Evolutionary conservation across 2,888 invertebrate genomes (phyloP).

Genomic region (Bedellia somnulentella): DNA sequence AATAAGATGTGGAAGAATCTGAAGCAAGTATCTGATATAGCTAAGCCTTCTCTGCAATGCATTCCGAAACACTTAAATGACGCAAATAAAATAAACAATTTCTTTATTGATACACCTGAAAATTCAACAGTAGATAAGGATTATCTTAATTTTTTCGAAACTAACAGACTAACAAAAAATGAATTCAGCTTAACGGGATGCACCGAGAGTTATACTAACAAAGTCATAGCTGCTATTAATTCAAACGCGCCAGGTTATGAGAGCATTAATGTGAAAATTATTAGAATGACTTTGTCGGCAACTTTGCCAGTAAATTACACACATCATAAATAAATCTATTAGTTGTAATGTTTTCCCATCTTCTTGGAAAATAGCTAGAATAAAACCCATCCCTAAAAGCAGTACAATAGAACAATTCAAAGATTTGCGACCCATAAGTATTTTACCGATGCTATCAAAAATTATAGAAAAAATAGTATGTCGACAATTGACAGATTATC

Average conservation of each 20-base stretch:
- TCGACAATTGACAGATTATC: too few species aligned
- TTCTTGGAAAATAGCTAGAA: neutral
- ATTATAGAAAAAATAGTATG: too few species aligned
- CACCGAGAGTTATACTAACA: neutral
- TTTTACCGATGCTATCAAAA: neutral
- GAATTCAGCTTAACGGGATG: too few species aligned
- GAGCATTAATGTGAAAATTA: neutral
- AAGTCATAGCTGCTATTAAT: neutral
- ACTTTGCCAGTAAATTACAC: neutral
- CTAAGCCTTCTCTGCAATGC: too few species aligned
- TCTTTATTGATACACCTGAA: neutral
- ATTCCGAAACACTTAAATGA: too few species aligned
- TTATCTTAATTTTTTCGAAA: neutral
- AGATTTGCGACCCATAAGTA: too few species aligned
- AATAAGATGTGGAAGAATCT: too few species aligned
- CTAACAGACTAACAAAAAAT: neutral
- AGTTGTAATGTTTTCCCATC: neutral
- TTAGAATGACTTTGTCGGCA: neutral
- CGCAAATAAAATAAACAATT: slow-evolving; percentile 1
- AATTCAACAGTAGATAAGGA: neutral
- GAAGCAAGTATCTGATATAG: too few species aligned
- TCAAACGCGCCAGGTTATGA: too few species aligned
- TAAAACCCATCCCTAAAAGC: slow-evolving; percentile 1
- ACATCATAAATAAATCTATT: neutral
- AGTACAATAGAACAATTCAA: too few species aligned